A percentile compares a stretch with the other conserved stretches of the same genome.
These are phyloP conservation scores for Opisthocomus hoazin DNA, from an alignment of 2,113 vertebrate species.

Conservation along the genomic window DNA sequence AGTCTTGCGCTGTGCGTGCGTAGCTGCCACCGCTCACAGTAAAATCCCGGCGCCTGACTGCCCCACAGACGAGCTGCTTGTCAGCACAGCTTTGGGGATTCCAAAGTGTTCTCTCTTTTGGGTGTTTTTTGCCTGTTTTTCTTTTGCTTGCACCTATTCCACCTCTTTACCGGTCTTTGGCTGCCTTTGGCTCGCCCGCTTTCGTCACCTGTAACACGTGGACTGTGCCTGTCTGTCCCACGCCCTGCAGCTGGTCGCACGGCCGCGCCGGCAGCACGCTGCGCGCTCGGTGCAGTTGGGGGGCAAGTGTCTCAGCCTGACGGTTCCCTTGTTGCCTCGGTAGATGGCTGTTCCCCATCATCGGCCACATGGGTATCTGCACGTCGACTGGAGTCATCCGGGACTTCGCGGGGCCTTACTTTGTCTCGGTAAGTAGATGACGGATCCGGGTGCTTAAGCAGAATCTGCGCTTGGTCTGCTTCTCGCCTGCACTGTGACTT, in stretches of 20 bases:
- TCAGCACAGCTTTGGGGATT: neutral
- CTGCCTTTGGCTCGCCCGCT: neutral
- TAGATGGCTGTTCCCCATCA: slow-evolving; percentile 95
- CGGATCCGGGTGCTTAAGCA: accelerated
- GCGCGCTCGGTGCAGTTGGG: accelerated
- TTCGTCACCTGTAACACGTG: accelerated
- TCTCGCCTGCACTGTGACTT: accelerated
- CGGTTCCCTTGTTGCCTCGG: neutral
- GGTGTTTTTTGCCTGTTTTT: accelerated
- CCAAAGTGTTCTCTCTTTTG: too few species aligned
- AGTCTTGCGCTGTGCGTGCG: neutral
- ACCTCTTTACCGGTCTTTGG: neutral
- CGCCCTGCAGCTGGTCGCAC: neutral
- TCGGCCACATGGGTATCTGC: slow-evolving; percentile 98
- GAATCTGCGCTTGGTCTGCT: neutral
- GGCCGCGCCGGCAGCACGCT: neutral
- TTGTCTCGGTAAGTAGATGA: slow-evolving; percentile 84
- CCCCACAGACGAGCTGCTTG: neutral
- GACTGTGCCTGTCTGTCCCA: neutral
- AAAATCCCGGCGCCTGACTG: neutral
- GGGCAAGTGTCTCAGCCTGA: neutral
- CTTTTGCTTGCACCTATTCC: neutral
- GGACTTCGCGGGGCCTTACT: slow-evolving; percentile 95
- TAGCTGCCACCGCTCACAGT: accelerated
- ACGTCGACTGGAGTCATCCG: slow-evolving; percentile 90